Base-by-base conservation (phyloP, 1,140 invertebrate genomes). In the Bombus waltoni region DNA sequence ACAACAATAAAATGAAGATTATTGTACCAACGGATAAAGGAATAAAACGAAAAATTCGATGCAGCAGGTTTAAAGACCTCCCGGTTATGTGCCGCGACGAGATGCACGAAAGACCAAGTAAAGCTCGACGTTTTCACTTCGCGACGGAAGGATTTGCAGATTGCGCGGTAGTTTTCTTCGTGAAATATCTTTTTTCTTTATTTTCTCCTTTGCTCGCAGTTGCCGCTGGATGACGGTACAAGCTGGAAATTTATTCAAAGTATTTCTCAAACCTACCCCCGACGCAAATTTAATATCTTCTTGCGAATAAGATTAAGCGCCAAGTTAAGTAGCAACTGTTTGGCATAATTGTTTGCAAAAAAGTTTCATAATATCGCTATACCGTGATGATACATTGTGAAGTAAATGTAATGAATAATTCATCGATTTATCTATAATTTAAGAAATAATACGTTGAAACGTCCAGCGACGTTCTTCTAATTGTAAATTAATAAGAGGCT, bases 141-240 rank as follows among this genome's bases (percentile, higher is more conserved):
- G 35, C 47, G 5, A 28, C 77, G 62, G 62, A 66, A 65, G 77
- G 77, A 79, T 79, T 79, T 66, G 77, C 62, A n/a, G n/a, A 76
- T n/a, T 79, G 28, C 11, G 44, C 40, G 22, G 76, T 65, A n/a
- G 59, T 42, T 66, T 62, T 65, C 76, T 78, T 66, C 40, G 40
- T 25, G 62, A 66, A 53, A 79, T 47, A 40, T 35, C 40, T 79
- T 68, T 79, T 79, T 44, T 44, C 32, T 53, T 77, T 35, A 35
- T 44, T 68, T 53, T 22, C 47, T 18, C 35, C 40, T 13, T 11
- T n/a, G 25, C 10, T 6, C 18, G 70, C 70, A 73, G 81, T 57
- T 82, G 81, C 71, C 44, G 66, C 44, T 40, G 71, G 71, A 74
- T 44, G 71, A 81, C 66, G 25, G 32, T 32, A 47, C 44, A 13